Percentiles rank a stretch among this genome's conserved stretches.
Conservation (phyloP, 1,140 invertebrate genomes). For the Plectrocnemia conspersa region DNA sequence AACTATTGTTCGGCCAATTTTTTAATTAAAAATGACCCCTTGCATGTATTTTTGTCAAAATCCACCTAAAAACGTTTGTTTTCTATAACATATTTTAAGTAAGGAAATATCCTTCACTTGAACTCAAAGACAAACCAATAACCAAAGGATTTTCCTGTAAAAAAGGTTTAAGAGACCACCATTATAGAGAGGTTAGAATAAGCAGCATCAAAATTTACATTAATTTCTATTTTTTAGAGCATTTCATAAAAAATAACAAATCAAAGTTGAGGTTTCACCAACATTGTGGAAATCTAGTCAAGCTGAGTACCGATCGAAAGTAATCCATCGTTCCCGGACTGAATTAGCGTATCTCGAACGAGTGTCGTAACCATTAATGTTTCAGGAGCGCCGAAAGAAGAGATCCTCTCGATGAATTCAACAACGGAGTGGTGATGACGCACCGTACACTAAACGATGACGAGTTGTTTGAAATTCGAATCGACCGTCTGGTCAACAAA, state of each 20-base stretch:
- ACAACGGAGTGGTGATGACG: slow-evolving; percentile 90
- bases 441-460: slow-evolving; percentile 80
- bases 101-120: too few species aligned
- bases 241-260: slow-evolving; percentile 4
- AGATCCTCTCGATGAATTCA: slow-evolving; percentile 88
- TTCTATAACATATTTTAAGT: too few species aligned
- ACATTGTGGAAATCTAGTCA: slow-evolving; percentile 81
- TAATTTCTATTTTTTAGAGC: slow-evolving; percentile 1
- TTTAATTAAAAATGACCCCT: too few species aligned
- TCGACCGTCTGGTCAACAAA: slow-evolving; percentile 86
- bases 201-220: too few species aligned
- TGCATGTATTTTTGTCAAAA: too few species aligned
- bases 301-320: slow-evolving; percentile 66
- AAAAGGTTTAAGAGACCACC: not conserved
- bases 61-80: too few species aligned
- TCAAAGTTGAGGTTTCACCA: slow-evolving; percentile 77
- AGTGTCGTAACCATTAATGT: not conserved
- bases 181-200: not conserved
- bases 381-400: slow-evolving; percentile 76
- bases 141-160: too few species aligned
- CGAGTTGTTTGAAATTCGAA: slow-evolving; percentile 90
- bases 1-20: too few species aligned
- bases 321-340: slow-evolving; percentile 13
- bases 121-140: too few species aligned
- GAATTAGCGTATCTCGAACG: not conserved